A percentile compares a stretch with the other conserved stretches of the same genome.
phyloP scores from a whole-genome alignment of 2,113 vertebrate species.

The Takifugu bimaculatus region DNA sequence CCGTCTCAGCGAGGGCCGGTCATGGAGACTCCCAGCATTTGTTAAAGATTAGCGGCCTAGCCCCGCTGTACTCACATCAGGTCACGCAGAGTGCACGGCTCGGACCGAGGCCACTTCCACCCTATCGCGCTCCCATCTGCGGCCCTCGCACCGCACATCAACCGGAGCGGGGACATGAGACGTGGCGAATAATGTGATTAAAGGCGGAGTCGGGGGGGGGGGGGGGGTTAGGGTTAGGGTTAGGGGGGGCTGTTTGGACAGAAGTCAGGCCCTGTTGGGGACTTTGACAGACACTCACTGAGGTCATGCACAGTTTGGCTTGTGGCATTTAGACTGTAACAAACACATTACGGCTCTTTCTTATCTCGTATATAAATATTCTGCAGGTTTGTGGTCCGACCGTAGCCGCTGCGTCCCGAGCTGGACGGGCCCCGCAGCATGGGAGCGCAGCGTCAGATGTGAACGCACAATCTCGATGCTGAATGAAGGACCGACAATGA shows the following conservation, averaged over 20 bases:
- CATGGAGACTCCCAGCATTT: constrained; percentile 76
- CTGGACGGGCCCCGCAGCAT: constrained; percentile 26
- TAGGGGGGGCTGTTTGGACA: constrained; percentile 19
- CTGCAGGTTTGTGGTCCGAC: too few relatives aligned
- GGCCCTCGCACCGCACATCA: constrained; percentile 42
- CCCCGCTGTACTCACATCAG: constrained; percentile 60
- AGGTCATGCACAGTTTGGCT: constrained; percentile 32
- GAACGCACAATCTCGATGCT: constrained; percentile 33
- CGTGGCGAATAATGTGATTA: constrained; percentile 65
- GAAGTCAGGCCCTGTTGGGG: constrained; percentile 29
- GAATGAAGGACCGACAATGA: constrained; percentile 52
- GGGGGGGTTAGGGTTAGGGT: neutral
- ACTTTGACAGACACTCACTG: constrained; percentile 30
- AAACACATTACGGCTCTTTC: too few relatives aligned
- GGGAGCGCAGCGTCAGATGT: constrained; percentile 46
- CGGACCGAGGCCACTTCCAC: constrained; percentile 37
- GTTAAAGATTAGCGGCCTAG: constrained; percentile 73
- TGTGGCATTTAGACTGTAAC: neutral
- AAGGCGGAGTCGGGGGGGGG: constrained; percentile 30
- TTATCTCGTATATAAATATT: too few relatives aligned
- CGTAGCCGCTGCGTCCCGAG: constrained; percentile 20
- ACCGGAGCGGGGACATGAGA: constrained; percentile 41
- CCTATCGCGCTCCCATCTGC: constrained; percentile 68
- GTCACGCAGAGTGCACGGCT: constrained; percentile 71
- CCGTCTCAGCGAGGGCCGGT: constrained; percentile 62